phyloP scores from a whole-genome alignment of 2,797 vertebrate genomes.

The Dallia pectoralis region DNA sequence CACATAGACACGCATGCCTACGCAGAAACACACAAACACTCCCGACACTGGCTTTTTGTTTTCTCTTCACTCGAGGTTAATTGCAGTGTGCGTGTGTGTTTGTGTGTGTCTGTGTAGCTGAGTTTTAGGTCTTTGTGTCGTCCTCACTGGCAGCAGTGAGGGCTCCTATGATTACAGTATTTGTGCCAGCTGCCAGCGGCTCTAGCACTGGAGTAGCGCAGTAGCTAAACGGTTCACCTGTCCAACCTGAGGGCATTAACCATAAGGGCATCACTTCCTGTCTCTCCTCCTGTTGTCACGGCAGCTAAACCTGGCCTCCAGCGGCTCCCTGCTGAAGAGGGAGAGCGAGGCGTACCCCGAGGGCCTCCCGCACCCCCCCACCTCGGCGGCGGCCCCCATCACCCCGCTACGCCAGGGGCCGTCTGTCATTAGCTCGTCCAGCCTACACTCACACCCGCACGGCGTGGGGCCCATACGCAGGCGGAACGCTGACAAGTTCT shows the following conservation, averaged over 20 bases:
- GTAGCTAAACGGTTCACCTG: not conserved
- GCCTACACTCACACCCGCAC: conserved; percentile 80
- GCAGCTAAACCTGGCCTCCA: conserved; percentile 90
- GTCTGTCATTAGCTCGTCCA: conserved; percentile 95
- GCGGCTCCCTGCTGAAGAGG: conserved; percentile 89
- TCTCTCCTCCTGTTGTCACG: not conserved
- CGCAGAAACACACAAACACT: conserved; percentile 60
- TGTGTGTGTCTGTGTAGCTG: conserved; percentile 23
- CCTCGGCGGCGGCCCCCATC: conserved; percentile 92
- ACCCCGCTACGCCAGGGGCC: conserved; percentile 92
- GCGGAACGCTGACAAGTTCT: conserved; percentile 97
- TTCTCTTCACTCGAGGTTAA: conserved; percentile 66
- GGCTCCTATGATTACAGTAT: not conserved
- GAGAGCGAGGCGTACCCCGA: conserved; percentile 91
- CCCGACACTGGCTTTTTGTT: conserved; percentile 62
- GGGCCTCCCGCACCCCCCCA: conserved; percentile 93
- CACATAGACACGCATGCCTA: too few species aligned
- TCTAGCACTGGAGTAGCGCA: not conserved
- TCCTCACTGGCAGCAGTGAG: not conserved
- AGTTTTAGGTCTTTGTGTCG: conserved; percentile 17
- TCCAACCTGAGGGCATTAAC: not conserved
- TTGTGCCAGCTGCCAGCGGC: not conserved
- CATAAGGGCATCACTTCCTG: not conserved
- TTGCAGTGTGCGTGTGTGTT: conserved; percentile 45
- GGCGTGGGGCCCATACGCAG: conserved; percentile 89